Percentiles rank a stretch among this genome's conserved stretches.
Conservation (phyloP, 2,888 invertebrate species). For the Nomada ruficornis region DNA sequence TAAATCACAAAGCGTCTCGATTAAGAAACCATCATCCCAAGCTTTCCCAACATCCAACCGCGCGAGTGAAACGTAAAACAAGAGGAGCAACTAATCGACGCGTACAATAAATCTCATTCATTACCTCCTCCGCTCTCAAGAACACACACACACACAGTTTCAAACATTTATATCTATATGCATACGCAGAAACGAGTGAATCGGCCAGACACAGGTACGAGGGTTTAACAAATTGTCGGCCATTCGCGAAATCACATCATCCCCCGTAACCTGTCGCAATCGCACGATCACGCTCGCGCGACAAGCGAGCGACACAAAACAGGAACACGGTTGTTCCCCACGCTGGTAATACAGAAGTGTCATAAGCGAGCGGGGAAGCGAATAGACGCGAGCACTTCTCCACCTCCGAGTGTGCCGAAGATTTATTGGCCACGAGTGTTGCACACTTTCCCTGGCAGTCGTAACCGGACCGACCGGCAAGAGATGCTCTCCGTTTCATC, state of each 20-base stretch:
- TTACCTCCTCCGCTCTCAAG: conserved; percentile 23
- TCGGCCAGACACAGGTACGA: conserved; percentile 23
- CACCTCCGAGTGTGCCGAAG: conserved; percentile 79
- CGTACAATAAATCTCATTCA: conserved; percentile 54
- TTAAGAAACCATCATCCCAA: conserved; percentile 14
- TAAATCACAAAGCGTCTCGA: conserved; percentile 35
- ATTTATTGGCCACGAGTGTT: conserved; percentile 77
- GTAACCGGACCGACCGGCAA: conserved; percentile 66
- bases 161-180: not conserved
- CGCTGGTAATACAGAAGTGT: conserved; percentile 66
- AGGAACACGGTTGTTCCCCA: conserved; percentile 46
- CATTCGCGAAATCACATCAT: not conserved
- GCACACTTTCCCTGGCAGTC: conserved; percentile 79
- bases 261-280: conserved; percentile 31
- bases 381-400: conserved; percentile 58
- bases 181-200: conserved; percentile 1
- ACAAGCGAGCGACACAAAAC: conserved; percentile 41
- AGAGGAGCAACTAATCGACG: conserved; percentile 53
- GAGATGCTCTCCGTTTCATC: conserved; percentile 57
- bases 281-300: conserved; percentile 32
- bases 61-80: conserved; percentile 39
- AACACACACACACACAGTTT: conserved; percentile 6
- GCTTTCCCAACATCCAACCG: conserved; percentile 35
- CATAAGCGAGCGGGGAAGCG: conserved; percentile 63
- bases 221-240: conserved; percentile 53